Base-by-base conservation (phyloP, 2,797 vertebrate genomes). In the Coracias cyanogaster region DNA sequence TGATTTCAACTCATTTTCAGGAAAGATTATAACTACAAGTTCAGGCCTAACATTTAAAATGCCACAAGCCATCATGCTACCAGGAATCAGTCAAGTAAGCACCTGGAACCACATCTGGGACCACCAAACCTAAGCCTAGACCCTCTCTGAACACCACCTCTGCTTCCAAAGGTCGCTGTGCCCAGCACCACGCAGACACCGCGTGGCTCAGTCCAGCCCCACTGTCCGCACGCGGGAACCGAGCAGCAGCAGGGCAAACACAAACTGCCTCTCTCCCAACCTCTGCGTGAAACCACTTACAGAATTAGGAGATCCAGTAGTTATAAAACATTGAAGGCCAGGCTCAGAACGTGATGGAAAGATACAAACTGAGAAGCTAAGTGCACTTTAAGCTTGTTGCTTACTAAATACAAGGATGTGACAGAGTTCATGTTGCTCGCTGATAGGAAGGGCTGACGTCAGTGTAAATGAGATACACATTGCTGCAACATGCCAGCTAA, bases 181-280 rank as follows among this genome's bases (percentile, higher is more conserved):
- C 52, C 46, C n/a, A 4, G 18, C 1, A 1, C 2, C 1, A 25
- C 17, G 9, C 2, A 1, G 2, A 3, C 9, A 2, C 13, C 1
- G 0, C 49, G 22, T 0, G 3, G 9, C 2, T 16, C 69, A 24
- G 33, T 2, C 20, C 69, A 39, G 0, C 0, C 25, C 62, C 20
- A 7, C n/a, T 26, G 2, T 0, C 12, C 20, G 3, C 6, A 2
- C 25, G 2, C 3, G 17, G 45, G 35, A 26, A 3, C 10, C 60
- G 8, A 0, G 10, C 5, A 6, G 43, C 2, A 49, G 13, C 28
- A 1, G 0, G 3, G 28, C 3, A 45, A 26, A 3, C 1, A 3
- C 29, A 19, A 54, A 8, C 29, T 3, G 20, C 45, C 57, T 14
- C 58, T 4, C 35, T 2, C 72, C 62, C 39, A 26, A 4, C 51